Percentiles rank a stretch among this genome's conserved stretches.
Evolutionary conservation across 30 jellyfish, hydroid and myxozoan genomes (phyloP).

Genomic region (Cassiopea andromeda): DNA sequence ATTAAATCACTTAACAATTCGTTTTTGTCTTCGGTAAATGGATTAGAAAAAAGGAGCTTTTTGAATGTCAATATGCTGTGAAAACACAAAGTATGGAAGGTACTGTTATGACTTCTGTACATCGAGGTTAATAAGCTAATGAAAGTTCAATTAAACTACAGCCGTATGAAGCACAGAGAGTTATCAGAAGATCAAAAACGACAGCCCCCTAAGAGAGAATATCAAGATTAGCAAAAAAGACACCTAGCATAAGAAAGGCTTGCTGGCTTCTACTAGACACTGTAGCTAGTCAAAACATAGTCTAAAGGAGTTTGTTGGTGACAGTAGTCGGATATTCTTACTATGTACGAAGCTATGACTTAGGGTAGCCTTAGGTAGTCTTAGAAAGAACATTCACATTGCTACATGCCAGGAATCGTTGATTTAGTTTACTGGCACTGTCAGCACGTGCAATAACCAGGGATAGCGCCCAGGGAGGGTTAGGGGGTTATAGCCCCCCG

Average conservation of each 20-base stretch:
- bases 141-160: not conserved
- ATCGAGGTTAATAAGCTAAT: slow-evolving; percentile 31
- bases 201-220: not conserved
- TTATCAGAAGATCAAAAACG: not conserved
- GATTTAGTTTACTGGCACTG: no score
- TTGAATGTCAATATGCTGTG: not conserved
- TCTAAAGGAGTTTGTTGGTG: not conserved
- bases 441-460: no score
- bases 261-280: not conserved
- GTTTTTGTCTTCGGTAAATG: not conserved
- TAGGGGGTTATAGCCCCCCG: no score
- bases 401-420: no score
- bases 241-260: not conserved
- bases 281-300: not conserved
- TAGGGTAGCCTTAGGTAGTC: not conserved
- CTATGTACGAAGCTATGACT: not conserved
- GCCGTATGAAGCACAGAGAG: not conserved
- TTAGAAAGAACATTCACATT: not conserved
- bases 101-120: slow-evolving; percentile 25
- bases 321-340: not conserved
- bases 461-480: no score
- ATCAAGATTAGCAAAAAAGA: not conserved
- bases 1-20: not conserved
- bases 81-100: not conserved
- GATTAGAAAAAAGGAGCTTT: slow-evolving; percentile 4